These are phyloP conservation scores for Eulemur rubriventer DNA, from an alignment of 2,797 vertebrate species.

Conservation along the genomic window DNA sequence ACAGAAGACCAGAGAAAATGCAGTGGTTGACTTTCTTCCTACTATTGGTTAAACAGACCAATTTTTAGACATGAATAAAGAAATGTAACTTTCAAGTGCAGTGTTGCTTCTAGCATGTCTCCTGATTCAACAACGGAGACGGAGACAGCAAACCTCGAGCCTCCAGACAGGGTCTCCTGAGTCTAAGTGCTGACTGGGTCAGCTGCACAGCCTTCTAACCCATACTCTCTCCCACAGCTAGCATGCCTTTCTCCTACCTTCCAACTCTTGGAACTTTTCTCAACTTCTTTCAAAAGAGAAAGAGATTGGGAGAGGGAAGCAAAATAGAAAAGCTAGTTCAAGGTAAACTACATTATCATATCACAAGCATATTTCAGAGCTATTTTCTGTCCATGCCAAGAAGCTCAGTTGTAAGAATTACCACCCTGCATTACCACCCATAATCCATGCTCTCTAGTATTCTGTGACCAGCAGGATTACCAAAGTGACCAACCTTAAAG, in stretches of 20 bases:
- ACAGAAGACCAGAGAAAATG: slow-evolving; percentile 44
- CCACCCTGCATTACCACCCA: fast-evolving
- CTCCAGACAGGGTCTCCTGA: fast-evolving
- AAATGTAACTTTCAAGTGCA: neutral
- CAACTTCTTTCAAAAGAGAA: slow-evolving; percentile 87
- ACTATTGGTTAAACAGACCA: neutral
- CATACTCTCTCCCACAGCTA: neutral
- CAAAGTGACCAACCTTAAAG: neutral
- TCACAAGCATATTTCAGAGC: too few relatives aligned
- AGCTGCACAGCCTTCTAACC: slow-evolving; percentile 1
- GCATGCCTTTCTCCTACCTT: neutral
- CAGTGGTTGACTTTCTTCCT: slow-evolving; percentile 11
- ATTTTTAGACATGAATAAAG: slow-evolving; percentile 57
- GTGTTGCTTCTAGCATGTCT: neutral
- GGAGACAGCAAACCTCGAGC: neutral
- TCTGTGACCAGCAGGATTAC: neutral
- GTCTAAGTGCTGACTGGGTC: neutral
- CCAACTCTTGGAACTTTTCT: slow-evolving; percentile 86
- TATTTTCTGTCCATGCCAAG: neutral
- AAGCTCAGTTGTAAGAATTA: neutral
- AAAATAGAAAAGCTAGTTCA: neutral
- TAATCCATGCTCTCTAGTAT: neutral
- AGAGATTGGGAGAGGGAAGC: neutral
- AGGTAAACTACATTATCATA: neutral
- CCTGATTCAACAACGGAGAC: neutral